Base-by-base conservation (phyloP, 1,140 invertebrate genomes). In the Cotesia glomerata region DNA sequence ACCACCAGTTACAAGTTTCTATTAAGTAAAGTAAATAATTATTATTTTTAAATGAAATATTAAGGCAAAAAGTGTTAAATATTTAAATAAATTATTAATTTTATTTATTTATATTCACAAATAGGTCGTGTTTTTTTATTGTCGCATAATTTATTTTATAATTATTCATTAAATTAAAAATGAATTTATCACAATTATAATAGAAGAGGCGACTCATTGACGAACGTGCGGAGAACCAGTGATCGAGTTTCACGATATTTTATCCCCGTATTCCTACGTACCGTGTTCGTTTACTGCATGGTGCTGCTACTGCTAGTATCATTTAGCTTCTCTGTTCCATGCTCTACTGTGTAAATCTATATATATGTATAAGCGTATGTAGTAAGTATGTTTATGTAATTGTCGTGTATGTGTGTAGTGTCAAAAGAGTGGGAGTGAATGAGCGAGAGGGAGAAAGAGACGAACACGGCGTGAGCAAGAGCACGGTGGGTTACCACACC, bases 401-500 rank as follows among this genome's bases (percentile, higher is more conserved):
- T 54, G 52, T 54, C n/a, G 39, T 45, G 39, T 45, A 45, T 45
- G 39, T 45, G 39, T 45, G 39, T 45, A 9, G 39, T 45, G 39
- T 45, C 11, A 45, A 45, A 45, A 45, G 39, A 45, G 39, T 61
- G 35, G 58, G 69, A 39, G 61, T 26, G 39, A 32, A 73, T 73
- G 35, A 59, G 32, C 45, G 69, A 56, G 51, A 8, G 54, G 70
- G 72, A 18, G 62, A 68, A 71, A 59, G 69, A 54, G 58, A 72
- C 67, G 45, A 74, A 77, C 73, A 76, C 73, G 69, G 62, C n/a
- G 75, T 67, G 62, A 61, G 63, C 59, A 73, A 75, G 71, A 75
- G 73, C 52, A 66, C 81, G 83, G 80, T 82, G 81, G 80, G 80
- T 85, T 84, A 88, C 87, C 88, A 88, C 87, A 88, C 87, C 87